phyloP scores from a whole-genome alignment of 2,888 invertebrate genomes.

The Acanthoscelides obtectus region DNA sequence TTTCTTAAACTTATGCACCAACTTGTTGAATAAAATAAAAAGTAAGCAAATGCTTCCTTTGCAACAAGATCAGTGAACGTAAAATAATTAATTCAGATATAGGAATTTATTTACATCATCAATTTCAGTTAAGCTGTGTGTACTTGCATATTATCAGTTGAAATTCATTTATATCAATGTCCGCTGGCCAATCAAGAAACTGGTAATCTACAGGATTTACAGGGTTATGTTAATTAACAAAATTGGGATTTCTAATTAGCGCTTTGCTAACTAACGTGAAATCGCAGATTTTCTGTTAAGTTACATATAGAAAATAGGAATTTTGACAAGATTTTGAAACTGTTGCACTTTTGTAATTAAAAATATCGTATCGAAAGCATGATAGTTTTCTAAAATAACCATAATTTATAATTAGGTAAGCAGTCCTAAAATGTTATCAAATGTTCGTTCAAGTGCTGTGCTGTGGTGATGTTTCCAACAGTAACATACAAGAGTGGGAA shows the following conservation, averaged over 20 bases:
- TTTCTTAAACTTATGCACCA: too few species aligned
- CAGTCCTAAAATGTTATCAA: too few species aligned
- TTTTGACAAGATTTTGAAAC: too few species aligned
- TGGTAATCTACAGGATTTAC: neutral
- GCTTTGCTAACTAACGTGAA: neutral
- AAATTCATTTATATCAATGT: neutral
- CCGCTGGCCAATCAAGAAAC: neutral
- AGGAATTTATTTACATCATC: neutral
- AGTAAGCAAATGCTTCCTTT: neutral
- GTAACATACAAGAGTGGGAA: too few species aligned
- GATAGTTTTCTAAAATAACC: too few species aligned
- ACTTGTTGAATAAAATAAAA: neutral
- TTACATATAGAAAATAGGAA: too few species aligned
- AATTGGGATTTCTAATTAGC: neutral
- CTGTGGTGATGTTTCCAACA: too few species aligned
- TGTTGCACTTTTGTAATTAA: too few species aligned
- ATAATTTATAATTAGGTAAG: too few species aligned
- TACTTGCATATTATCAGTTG: neutral
- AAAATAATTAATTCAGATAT: neutral
- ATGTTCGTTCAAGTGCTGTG: too few species aligned
- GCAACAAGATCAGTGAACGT: neutral
- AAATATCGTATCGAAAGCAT: too few species aligned
- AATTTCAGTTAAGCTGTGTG: neutral
- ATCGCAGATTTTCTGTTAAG: too few species aligned
- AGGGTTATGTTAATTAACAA: neutral